phyloP scores from a whole-genome alignment of 2,113 vertebrate species.

The Nesogale talazaci region DNA sequence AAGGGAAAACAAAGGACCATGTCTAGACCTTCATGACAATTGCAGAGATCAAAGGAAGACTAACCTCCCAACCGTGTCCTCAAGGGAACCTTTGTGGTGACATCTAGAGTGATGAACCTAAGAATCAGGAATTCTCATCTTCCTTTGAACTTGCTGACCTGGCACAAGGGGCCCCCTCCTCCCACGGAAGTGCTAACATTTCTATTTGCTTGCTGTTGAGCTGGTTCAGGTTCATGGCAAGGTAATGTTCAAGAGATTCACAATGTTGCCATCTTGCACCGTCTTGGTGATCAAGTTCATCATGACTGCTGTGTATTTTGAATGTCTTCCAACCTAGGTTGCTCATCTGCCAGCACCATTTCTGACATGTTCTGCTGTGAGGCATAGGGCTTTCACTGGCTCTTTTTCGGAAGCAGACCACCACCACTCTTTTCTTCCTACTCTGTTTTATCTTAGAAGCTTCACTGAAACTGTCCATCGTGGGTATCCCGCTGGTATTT shows the following conservation, averaged over 20 bases:
- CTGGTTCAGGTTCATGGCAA: not conserved
- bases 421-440: not conserved
- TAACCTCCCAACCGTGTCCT: not conserved
- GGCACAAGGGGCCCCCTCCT: not conserved
- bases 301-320: not conserved
- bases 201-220: not conserved
- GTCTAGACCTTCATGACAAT: not conserved
- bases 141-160: not conserved
- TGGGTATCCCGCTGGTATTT: not conserved
- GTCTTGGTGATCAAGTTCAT: not conserved
- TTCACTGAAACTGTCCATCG: not conserved
- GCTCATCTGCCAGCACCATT: not conserved
- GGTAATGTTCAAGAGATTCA: not conserved
- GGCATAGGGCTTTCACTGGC: not conserved
- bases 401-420: not conserved
- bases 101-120: not conserved
- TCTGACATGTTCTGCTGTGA: not conserved
- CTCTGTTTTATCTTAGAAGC: not conserved
- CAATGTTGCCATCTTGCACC: not conserved
- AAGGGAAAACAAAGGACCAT: not conserved
- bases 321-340: not conserved
- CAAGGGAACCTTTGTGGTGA: not conserved
- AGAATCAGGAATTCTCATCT: constrained; percentile 22
- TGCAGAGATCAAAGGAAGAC: constrained; percentile 39
- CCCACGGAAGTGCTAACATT: not conserved